Base-by-base conservation (phyloP, 2,888 invertebrate species). In the Cartodere bifasciata region DNA sequence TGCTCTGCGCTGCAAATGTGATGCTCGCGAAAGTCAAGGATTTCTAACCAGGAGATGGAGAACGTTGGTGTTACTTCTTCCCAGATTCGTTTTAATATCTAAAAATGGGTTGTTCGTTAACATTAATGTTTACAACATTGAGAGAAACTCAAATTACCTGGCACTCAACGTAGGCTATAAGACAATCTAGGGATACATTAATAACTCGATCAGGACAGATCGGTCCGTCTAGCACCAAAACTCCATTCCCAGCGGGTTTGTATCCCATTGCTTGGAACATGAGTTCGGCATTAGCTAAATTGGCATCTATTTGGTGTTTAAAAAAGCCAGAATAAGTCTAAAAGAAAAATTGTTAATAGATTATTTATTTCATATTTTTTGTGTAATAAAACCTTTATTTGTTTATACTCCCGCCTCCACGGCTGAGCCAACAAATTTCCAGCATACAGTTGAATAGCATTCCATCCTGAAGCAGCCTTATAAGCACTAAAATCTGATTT, bases 241-340 rank as follows among this genome's bases (percentile, higher is more conserved):
- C 57, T 33, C 73, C 68, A 35, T 65, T 56, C 23, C 69, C 69
- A 14, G 58, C 55, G 23, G 72, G 63, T 35, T 71, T 72, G 54
- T 90, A 90, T 0, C 88, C 90, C 83, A 90, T 82, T 34, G 78
- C 72, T 46, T 76, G 71, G 35, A 90, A 74, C 50, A 90, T 66
- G 27, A 70, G 63, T 52, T 85, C 83, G 2, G 82, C 81, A 29
- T 81, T 81, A 13, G 76, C 66, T 49, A 90, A 64, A 56, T 85
- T 80, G 2, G 80, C 74, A 47, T 83, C 81, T 23, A 90, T 76
- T 52, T 87, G 81, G 55, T 90, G 87, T 50, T 85, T 84, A 62
- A 76, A 90, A 59, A 80, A 88, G 5, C 90, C 90, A 40, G 80
- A 79, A 60, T 85, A 88, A 44, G 83, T 67, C 87, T 87, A 56